These are phyloP conservation scores for Bombus soroeensis DNA, from an alignment of 1,140 invertebrate species.

Conservation along the genomic window DNA sequence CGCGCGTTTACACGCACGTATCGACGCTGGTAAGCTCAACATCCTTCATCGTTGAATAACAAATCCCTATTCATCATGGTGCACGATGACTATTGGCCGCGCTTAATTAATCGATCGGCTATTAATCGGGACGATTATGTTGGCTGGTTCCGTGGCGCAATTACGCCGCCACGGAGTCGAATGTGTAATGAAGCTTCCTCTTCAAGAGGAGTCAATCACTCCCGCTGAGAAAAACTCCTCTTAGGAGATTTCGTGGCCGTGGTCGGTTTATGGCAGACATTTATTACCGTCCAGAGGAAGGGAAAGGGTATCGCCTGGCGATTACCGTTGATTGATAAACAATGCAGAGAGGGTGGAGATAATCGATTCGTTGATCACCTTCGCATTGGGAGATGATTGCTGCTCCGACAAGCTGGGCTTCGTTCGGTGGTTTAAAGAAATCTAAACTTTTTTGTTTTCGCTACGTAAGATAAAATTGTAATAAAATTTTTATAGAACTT, in stretches of 20 bases:
- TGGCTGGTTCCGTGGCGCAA: slow-evolving; percentile 33
- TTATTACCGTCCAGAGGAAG: slow-evolving; percentile 1
- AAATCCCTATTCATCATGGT: slow-evolving; percentile 55
- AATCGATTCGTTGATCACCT: background rate
- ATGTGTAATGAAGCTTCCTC: slow-evolving; percentile 10
- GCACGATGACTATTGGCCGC: slow-evolving; percentile 44
- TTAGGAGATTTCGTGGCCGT: slow-evolving; percentile 4
- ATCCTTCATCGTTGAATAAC: slow-evolving; percentile 48
- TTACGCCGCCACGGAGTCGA: slow-evolving; percentile 34
- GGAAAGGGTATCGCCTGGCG: background rate
- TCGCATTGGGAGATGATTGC: background rate
- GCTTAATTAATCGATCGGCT: slow-evolving; percentile 65
- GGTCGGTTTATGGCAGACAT: background rate
- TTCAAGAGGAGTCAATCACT: background rate
- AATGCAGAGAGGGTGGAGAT: background rate
- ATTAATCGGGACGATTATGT: slow-evolving; percentile 64
- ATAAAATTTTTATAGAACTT: background rate
- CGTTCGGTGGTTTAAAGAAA: background rate
- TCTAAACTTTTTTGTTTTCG: background rate
- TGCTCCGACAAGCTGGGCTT: background rate
- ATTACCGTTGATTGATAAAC: slow-evolving; percentile 22
- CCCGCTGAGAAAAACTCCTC: slow-evolving; percentile 17
- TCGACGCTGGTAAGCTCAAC: background rate
- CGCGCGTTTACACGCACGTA: slow-evolving; percentile 46
- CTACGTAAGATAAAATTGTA: background rate